These are phyloP conservation scores for Phrixothrix hirtus DNA, from an alignment of 2,888 invertebrate genomes.

Conservation along the genomic window DNA sequence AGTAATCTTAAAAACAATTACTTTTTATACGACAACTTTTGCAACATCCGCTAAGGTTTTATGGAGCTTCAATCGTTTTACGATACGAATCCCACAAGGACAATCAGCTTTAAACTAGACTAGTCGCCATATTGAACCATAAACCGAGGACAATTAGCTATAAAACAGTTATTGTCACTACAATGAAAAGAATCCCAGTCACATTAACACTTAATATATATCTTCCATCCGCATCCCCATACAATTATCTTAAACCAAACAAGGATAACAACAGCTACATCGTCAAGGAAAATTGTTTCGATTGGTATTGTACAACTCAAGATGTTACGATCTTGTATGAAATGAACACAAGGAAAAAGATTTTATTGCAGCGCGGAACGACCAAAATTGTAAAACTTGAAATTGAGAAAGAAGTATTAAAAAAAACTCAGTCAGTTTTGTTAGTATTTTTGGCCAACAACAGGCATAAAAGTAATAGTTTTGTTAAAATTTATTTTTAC, in stretches of 20 bases:
- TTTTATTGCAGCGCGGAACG: conserved; percentile 32
- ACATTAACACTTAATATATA: conserved; percentile 20
- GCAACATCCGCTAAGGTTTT: conserved; percentile 48
- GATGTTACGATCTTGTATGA: conserved; percentile 38
- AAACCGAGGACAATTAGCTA: conserved; percentile 58
- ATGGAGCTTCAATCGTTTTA: conserved; percentile 49
- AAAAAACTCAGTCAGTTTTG: neutral
- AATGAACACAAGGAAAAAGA: conserved; percentile 33
- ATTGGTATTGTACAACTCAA: conserved; percentile 29
- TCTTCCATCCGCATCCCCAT: conserved; percentile 2
- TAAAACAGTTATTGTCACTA: conserved; percentile 55
- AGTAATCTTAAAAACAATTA: conserved; percentile 46
- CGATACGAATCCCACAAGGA: conserved; percentile 50
- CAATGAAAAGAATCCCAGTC: conserved; percentile 31
- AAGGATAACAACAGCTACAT: conserved; percentile 18
- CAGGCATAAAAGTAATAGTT: conserved; percentile 1
- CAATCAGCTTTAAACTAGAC: conserved; percentile 57
- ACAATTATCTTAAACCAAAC: conserved; percentile 36
- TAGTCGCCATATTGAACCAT: conserved; percentile 57
- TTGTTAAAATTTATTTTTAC: conserved; percentile 7
- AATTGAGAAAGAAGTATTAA: conserved; percentile 13
- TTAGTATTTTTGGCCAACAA: neutral
- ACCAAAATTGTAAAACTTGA: conserved; percentile 33
- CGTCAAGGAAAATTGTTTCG: conserved; percentile 18
- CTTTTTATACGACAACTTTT: conserved; percentile 48